A percentile compares a stretch with the other conserved stretches of the same genome.
phyloP scores from a whole-genome alignment of 2,797 vertebrate species.

The Sarcoramphus papa region DNA sequence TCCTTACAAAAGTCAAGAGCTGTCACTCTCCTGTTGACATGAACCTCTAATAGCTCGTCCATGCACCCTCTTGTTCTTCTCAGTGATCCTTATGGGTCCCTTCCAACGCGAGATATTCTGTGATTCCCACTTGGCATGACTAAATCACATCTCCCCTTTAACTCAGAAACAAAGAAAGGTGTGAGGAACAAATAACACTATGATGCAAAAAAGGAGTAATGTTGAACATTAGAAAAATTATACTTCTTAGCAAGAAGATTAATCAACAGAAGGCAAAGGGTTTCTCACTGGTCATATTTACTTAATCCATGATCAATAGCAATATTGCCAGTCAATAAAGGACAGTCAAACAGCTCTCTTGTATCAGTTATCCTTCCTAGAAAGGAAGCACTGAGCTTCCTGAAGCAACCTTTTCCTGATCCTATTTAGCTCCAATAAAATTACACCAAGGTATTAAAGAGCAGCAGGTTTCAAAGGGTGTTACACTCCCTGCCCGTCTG shows the following conservation, averaged over 20 bases:
- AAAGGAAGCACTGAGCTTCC: neutral
- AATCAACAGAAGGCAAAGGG: constrained; percentile 32
- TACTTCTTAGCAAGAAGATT: neutral
- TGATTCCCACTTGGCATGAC: neutral
- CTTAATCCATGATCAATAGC: constrained; percentile 29
- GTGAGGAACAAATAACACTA: neutral
- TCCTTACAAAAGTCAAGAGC: neutral
- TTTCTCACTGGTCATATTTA: constrained; percentile 51
- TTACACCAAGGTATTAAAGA: neutral
- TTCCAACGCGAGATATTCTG: neutral
- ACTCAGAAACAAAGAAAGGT: neutral
- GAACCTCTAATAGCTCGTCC: neutral
- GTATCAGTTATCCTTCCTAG: neutral
- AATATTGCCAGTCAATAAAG: constrained; percentile 1
- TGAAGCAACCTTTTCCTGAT: neutral
- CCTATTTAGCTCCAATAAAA: too few relatives aligned
- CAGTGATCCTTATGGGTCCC: neutral
- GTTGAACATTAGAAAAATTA: neutral
- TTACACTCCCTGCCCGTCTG: fast-evolving
- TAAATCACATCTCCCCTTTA: neutral
- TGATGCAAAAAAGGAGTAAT: neutral
- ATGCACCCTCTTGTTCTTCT: neutral
- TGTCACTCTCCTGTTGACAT: fast-evolving
- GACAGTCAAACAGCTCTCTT: neutral
- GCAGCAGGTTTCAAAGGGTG: neutral